Conservation (phyloP, 1,140 invertebrate genomes). For the Drosophila ananassae region DNA sequence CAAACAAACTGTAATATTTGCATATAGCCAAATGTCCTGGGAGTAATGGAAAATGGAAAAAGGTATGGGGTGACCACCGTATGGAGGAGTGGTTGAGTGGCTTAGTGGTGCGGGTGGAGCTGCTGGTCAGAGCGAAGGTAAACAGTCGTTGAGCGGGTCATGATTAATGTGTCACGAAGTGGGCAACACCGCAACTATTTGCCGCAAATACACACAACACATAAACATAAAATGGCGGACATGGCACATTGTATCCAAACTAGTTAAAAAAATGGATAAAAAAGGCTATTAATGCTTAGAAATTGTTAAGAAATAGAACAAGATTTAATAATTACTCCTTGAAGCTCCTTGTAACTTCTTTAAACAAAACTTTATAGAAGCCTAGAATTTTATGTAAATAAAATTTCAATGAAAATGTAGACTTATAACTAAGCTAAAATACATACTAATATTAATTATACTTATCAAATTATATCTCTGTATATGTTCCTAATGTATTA, state of each 20-base stretch:
- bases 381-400: too few relatives aligned
- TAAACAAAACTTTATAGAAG: too few relatives aligned
- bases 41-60: constrained; percentile 6
- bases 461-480: neutral
- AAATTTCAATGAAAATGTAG: too few relatives aligned
- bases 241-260: constrained; percentile 55
- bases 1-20: constrained; percentile 71
- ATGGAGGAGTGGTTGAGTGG: neutral
- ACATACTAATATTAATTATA: neutral
- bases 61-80: neutral
- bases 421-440: too few relatives aligned
- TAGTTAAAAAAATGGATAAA: neutral
- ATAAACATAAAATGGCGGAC: constrained; percentile 22
- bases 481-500: too few relatives aligned
- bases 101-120: constrained; percentile 1
- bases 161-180: constrained; percentile 81
- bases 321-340: too few relatives aligned
- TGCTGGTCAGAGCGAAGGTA: constrained; percentile 54
- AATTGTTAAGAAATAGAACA: too few relatives aligned
- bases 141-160: constrained; percentile 78
- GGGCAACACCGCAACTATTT: constrained; percentile 54
- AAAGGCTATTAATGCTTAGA: neutral
- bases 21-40: constrained; percentile 69
- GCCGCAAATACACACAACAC: constrained; percentile 28
- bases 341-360: too few relatives aligned